A percentile compares a stretch with the other conserved stretches of the same genome.
Conservation (phyloP, 2,888 invertebrate genomes). For the Asteroscopus sphinx region DNA sequence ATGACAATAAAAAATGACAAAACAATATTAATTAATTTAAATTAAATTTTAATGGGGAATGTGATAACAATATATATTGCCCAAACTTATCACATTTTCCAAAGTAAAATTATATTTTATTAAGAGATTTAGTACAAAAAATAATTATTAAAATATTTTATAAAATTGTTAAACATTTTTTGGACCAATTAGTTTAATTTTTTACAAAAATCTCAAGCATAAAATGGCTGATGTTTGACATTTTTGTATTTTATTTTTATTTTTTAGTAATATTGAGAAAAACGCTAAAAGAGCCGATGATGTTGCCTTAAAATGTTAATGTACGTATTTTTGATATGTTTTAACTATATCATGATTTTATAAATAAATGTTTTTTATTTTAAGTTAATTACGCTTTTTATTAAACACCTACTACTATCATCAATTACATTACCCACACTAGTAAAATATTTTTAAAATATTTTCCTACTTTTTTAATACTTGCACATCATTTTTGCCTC, state of each 20-base stretch:
- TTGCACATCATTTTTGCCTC: no score
- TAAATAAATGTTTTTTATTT: slow-evolving; percentile 85
- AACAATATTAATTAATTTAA: slow-evolving; percentile 53
- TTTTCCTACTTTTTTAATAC: no score
- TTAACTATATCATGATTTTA: slow-evolving; percentile 78
- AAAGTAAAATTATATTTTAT: slow-evolving; percentile 52
- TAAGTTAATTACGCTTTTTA: slow-evolving; percentile 77
- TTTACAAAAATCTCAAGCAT: slow-evolving; percentile 83
- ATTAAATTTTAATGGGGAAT: slow-evolving; percentile 59
- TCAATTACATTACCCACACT: background rate
- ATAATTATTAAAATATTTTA: slow-evolving; percentile 50
- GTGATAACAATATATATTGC: slow-evolving; percentile 67
- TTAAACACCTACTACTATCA: slow-evolving; percentile 48
- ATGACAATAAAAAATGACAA: slow-evolving; percentile 57
- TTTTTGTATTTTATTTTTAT: slow-evolving; percentile 73
- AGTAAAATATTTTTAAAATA: no score
- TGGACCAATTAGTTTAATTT: slow-evolving; percentile 67
- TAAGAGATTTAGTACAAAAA: slow-evolving; percentile 63
- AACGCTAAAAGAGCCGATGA: slow-evolving; percentile 64
- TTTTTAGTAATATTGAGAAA: slow-evolving; percentile 42
- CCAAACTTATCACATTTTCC: slow-evolving; percentile 66
- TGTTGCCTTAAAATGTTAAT: slow-evolving; percentile 80
- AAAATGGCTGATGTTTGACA: slow-evolving; percentile 87
- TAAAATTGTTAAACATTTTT: slow-evolving; percentile 53
- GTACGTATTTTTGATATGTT: slow-evolving; percentile 78